These are phyloP conservation scores for Chymomyza caudatula DNA, from an alignment of 2,888 invertebrate genomes.

Conservation along the genomic window DNA sequence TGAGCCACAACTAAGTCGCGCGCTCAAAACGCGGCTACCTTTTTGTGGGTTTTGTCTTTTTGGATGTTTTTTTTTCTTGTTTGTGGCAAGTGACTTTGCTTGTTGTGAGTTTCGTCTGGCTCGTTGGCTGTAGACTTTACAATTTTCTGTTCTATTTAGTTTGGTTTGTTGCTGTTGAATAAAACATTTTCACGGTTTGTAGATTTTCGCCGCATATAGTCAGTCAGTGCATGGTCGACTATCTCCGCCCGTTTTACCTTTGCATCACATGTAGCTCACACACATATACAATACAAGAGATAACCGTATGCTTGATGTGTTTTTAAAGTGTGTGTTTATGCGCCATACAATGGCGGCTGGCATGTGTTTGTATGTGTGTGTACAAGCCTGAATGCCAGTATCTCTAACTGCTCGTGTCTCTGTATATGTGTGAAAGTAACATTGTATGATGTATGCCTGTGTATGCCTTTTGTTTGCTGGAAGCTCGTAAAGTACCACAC, in stretches of 20 bases:
- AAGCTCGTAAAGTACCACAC: neutral
- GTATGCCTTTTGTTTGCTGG: slow-evolving; percentile 56
- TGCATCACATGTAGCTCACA: slow-evolving; percentile 61
- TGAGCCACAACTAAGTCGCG: slow-evolving; percentile 13
- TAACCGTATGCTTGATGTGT: slow-evolving; percentile 65
- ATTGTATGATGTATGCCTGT: slow-evolving; percentile 50
- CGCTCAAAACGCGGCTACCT: slow-evolving; percentile 29
- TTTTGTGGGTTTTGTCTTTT: neutral
- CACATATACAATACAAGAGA: slow-evolving; percentile 19
- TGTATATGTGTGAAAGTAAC: slow-evolving; percentile 4
- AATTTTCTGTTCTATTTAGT: slow-evolving; percentile 72
- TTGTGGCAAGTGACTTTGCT: neutral
- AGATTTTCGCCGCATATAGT: slow-evolving; percentile 27
- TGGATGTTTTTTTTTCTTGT: neutral
- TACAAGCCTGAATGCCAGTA: too few relatives aligned
- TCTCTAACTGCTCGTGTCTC: slow-evolving; percentile 6
- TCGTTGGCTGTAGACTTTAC: slow-evolving; percentile 44
- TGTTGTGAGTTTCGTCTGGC: slow-evolving; percentile 13
- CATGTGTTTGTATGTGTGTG: slow-evolving; percentile 1
- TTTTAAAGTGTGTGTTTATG: slow-evolving; percentile 72
- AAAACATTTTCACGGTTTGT: slow-evolving; percentile 74
- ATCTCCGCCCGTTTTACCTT: slow-evolving; percentile 59
- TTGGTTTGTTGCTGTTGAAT: slow-evolving; percentile 72
- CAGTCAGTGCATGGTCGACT: slow-evolving; percentile 7
- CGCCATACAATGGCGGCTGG: slow-evolving; percentile 52